Conservation (phyloP, 2,888 invertebrate genomes). For the Temnothorax ravouxi region DNA sequence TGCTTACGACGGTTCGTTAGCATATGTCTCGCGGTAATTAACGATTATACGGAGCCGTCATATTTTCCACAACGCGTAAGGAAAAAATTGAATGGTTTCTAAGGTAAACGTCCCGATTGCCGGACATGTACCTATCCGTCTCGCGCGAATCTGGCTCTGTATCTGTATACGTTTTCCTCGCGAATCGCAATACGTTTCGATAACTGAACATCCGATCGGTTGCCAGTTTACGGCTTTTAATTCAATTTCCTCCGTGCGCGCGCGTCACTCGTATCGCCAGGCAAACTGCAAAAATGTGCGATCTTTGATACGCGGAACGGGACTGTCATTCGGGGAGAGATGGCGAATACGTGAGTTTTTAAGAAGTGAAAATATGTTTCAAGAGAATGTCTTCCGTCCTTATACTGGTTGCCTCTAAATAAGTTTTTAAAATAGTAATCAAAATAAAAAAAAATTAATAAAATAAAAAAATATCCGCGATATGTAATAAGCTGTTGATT, state of each 20-base stretch:
- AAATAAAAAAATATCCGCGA: not conserved
- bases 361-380: not conserved
- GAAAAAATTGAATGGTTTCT: too few relatives aligned
- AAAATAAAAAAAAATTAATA: not conserved
- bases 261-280: slow-evolving; percentile 4
- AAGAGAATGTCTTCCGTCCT: not conserved
- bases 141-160: too few relatives aligned
- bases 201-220: slow-evolving; percentile 27
- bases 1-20: too few relatives aligned
- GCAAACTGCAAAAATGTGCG: not conserved
- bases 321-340: not conserved
- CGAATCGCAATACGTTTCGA: slow-evolving; percentile 4
- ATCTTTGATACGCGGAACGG: slow-evolving; percentile 7
- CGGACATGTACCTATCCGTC: too few relatives aligned
- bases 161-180: not conserved
- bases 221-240: slow-evolving; percentile 43
- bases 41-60: too few relatives aligned
- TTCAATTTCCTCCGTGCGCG: slow-evolving; percentile 38
- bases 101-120: too few relatives aligned
- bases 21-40: too few relatives aligned
- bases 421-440: not conserved
- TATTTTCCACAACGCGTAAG: too few relatives aligned
- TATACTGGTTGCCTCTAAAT: not conserved
- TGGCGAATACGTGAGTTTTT: not conserved
- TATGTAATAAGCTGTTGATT: not conserved